Evolutionary conservation across 2,797 vertebrate genomes (phyloP).

Genomic region (Gymnoscopelus braueri): DNA sequence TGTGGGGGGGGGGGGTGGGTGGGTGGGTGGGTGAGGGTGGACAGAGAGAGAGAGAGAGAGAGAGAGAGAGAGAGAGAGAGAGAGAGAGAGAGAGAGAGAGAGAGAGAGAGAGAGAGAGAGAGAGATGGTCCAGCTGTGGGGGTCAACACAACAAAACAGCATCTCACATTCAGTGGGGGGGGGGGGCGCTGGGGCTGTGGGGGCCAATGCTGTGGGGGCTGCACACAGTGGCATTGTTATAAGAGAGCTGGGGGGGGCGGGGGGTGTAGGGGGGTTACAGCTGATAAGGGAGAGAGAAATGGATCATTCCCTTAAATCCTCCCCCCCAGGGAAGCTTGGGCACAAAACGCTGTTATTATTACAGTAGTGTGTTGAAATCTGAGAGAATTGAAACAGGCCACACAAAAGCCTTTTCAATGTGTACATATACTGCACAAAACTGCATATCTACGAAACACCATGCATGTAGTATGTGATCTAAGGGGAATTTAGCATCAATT

Average conservation of each 20-base stretch:
- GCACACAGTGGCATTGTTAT: constrained; percentile 84
- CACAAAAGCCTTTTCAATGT: constrained; percentile 6
- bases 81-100: constrained; percentile 80
- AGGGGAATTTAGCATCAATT: too few relatives aligned
- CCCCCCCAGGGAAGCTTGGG: constrained; percentile 61
- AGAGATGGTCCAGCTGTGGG: constrained; percentile 85
- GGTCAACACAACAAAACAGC: constrained; percentile 85
- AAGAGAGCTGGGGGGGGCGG: constrained; percentile 44
- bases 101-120: constrained; percentile 61
- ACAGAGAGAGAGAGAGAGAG: constrained; percentile 61
- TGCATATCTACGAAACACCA: too few relatives aligned
- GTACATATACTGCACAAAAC: too few relatives aligned
- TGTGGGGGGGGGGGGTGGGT: constrained; percentile 13
- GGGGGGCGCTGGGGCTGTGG: constrained; percentile 34
- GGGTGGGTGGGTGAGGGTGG: constrained; percentile 1
- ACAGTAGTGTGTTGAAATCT: constrained; percentile 31
- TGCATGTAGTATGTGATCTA: too few relatives aligned
- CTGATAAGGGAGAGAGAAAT: constrained; percentile 82
- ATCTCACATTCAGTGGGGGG: constrained; percentile 78
- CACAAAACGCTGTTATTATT: constrained; percentile 64
- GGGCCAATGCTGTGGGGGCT: constrained; percentile 59
- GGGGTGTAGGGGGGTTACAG: constrained; percentile 49
- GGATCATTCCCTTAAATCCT: constrained; percentile 77
- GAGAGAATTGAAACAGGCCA: constrained; percentile 25
- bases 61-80: constrained; percentile 77